phyloP scores from a whole-genome alignment of 2,797 vertebrate species.

The Urosaurus nigricauda region DNA sequence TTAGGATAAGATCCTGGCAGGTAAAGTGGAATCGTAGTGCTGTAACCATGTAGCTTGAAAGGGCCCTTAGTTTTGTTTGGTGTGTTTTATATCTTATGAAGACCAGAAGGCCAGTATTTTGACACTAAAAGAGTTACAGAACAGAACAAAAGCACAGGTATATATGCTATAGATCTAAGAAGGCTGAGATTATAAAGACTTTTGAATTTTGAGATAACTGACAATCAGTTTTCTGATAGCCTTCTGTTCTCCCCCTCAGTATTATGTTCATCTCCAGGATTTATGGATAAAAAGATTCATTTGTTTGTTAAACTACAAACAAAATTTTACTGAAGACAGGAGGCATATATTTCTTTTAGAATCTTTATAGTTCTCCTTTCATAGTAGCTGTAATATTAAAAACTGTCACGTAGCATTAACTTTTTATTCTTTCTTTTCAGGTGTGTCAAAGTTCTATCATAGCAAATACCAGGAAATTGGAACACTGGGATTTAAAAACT shows the following conservation, averaged over 20 bases:
- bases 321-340: not conserved
- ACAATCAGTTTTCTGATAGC: not conserved
- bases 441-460: not conserved
- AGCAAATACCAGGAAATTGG: not conserved
- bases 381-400: accelerated
- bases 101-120: not conserved
- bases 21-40: too few relatives aligned
- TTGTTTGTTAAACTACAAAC: not conserved
- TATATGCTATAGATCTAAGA: not conserved
- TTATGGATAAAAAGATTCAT: not conserved
- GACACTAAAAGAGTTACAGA: not conserved
- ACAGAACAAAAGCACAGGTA: not conserved
- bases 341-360: not conserved
- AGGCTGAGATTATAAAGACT: not conserved
- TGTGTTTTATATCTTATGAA: not conserved
- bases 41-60: too few relatives aligned
- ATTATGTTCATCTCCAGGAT: not conserved
- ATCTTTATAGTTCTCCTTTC: not conserved
- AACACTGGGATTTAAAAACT: slow-evolving; percentile 19
- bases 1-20: too few relatives aligned
- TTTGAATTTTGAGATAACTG: not conserved
- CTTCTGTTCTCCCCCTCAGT: too few relatives aligned
- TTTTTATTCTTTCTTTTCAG: slow-evolving; percentile 16
- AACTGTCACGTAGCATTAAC: slow-evolving; percentile 23
- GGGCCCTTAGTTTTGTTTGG: too few relatives aligned